These are phyloP conservation scores for Aproaerema taeniolella DNA, from an alignment of 2,888 invertebrate genomes.

Conservation along the genomic window DNA sequence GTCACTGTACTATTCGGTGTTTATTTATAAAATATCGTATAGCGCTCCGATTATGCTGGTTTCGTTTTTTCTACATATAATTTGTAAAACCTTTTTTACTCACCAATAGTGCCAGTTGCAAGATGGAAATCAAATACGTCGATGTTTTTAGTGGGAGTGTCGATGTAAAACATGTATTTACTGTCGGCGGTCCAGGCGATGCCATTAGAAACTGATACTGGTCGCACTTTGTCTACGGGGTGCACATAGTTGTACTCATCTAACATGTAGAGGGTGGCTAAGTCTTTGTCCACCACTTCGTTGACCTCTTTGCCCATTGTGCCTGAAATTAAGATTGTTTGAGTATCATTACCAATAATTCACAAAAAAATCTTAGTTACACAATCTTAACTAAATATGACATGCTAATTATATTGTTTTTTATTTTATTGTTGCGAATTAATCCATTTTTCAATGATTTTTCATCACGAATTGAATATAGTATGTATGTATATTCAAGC, in stretches of 20 bases:
- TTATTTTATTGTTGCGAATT: too few species aligned
- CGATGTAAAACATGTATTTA: constrained; percentile 86
- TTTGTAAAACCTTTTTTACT: too few species aligned
- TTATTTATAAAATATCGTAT: neutral
- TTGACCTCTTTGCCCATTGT: constrained; percentile 80
- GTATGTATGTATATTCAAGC: too few species aligned
- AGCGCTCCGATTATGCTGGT: too few species aligned
- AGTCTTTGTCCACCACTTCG: constrained; percentile 59
- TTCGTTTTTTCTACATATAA: too few species aligned
- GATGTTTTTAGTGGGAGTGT: constrained; percentile 81
- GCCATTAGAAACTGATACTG: constrained; percentile 86
- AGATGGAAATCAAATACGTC: constrained; percentile 84
- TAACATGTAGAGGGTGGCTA: constrained; percentile 79
- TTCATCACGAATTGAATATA: too few species aligned
- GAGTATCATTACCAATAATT: too few species aligned
- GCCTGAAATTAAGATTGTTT: constrained; percentile 69
- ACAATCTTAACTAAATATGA: too few species aligned
- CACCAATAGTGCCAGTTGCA: constrained; percentile 77
- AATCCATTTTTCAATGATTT: too few species aligned
- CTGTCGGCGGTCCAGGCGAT: constrained; percentile 85
- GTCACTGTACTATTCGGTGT: neutral
- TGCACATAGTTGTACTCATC: constrained; percentile 49
- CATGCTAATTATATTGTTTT: too few species aligned
- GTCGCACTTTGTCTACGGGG: constrained; percentile 49
- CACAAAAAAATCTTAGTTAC: too few species aligned